Evolutionary conservation across 2,797 vertebrate species (phyloP), one percentile per base, ranked within the genome.

Genomic region (Anolis apletophallus): DNA sequence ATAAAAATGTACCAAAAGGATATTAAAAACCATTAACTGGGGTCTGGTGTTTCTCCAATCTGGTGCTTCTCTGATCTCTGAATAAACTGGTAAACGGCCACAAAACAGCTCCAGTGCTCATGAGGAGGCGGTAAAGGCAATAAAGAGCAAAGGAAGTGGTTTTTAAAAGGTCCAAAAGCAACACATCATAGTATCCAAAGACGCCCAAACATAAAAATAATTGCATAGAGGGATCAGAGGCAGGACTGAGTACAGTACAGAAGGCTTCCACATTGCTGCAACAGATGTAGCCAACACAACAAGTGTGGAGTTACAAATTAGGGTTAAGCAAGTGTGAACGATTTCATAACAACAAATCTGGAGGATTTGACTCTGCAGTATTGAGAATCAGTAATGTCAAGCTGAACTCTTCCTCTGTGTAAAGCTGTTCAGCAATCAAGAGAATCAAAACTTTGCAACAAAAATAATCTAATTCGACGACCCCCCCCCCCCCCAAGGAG

Each of bases 61-160:
- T 9, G 2, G 11, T 7, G 5, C 59, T 78, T 61, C 77, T 59
- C 21, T 61, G 55, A 61, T 23, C n/a, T 9, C 57, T 55, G 16
- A n/a, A 77, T 34, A n/a, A 34, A 32, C 52, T 21, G 52, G 7
- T 36, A 79, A 79, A 32, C 11, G n/a, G 29, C 36, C 59, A 67
- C 26, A 14, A n/a, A n/a, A 59, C 57, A 64, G n/a, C 19, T 55
- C 75, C 11, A n/a, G n/a, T 32, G 34, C 34, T 78, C 19, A 59
- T 3, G 10, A 78, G 5, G 79, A 46, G 16, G 26, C 29, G 67
- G 46, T 17, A 68, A 29, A 32, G 67, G n/a, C 29, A 68, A 29
- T 32, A 12, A 81, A 32, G 1, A 69, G 64, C 64, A 81, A 81
- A 81, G 79, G 40, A 81, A 68, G 80, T 68, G 79, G 29, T 54